Evolutionary conservation across 2,888 invertebrate species (phyloP).

Genomic region (Caenorhabditis imperialis): DNA sequence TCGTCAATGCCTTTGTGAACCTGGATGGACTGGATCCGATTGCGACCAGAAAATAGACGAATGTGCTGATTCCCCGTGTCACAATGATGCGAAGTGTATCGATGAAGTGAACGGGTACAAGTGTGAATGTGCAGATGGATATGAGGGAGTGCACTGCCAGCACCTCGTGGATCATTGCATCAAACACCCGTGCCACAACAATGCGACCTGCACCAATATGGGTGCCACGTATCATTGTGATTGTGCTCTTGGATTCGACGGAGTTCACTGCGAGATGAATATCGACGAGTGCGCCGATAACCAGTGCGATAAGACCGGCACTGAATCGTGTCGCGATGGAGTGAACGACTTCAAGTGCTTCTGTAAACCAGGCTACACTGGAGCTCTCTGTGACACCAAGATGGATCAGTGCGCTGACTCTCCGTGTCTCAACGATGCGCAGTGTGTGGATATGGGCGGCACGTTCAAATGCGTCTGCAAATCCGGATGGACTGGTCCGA

Average conservation of each 20-base stretch:
- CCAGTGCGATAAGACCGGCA: slow-evolving; percentile 50
- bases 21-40: slow-evolving; percentile 59
- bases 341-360: slow-evolving; percentile 84
- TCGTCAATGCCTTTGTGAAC: slow-evolving; percentile 69
- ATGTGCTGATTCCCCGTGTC: slow-evolving; percentile 90
- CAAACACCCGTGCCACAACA: slow-evolving; percentile 81
- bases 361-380: slow-evolving; percentile 90
- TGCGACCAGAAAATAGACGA: slow-evolving; percentile 84
- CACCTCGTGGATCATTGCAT: slow-evolving; percentile 93
- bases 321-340: slow-evolving; percentile 86
- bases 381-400: slow-evolving; percentile 86
- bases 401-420: slow-evolving; percentile 81
- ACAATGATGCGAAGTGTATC: slow-evolving; percentile 91
- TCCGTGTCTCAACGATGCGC: slow-evolving; percentile 88
- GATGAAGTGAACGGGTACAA: slow-evolving; percentile 84
- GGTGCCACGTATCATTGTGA: slow-evolving; percentile 91
- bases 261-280: slow-evolving; percentile 88
- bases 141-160: slow-evolving; percentile 89
- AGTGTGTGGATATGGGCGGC: slow-evolving; percentile 81
- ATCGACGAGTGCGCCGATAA: slow-evolving; percentile 88
- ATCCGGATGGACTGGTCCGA: slow-evolving; percentile 72
- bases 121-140: slow-evolving; percentile 93
- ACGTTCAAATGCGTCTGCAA: slow-evolving; percentile 93
- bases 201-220: slow-evolving; percentile 84
- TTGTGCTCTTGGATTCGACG: slow-evolving; percentile 93